These are phyloP conservation scores for Sanderia malayensis DNA, from an alignment of 30 jellyfish, hydroid and myxozoan genomes.

Conservation along the genomic window DNA sequence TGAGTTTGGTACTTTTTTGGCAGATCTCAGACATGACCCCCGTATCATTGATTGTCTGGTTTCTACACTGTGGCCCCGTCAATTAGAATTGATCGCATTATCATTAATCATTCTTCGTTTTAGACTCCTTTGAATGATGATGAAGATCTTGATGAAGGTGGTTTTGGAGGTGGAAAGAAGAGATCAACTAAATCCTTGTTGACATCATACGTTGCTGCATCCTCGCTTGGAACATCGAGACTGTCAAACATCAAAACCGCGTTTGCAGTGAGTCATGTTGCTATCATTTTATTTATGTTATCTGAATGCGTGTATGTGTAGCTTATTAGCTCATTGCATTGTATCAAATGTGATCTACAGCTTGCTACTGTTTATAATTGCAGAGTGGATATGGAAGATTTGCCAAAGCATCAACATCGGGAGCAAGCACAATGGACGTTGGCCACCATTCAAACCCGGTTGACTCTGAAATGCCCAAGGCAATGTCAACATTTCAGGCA, in stretches of 20 bases:
- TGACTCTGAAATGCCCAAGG: constrained; percentile 50
- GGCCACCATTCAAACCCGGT: constrained; percentile 53
- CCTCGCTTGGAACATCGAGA: constrained; percentile 69
- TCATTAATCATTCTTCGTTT: too few relatives aligned
- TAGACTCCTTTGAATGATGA: constrained; percentile 83
- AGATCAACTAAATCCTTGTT: constrained; percentile 71
- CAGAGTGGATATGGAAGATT: constrained; percentile 89
- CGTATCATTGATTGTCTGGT: neutral
- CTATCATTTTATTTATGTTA: neutral
- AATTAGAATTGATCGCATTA: neutral
- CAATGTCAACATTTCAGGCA: constrained; percentile 44
- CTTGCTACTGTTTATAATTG: neutral
- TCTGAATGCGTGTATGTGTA: too few relatives aligned
- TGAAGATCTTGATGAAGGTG: constrained; percentile 67
- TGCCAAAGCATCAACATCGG: constrained; percentile 85
- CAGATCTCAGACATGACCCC: neutral
- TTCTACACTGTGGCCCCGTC: neutral
- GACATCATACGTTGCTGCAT: constrained; percentile 85
- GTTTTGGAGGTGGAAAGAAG: constrained; percentile 58
- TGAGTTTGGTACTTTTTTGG: constrained; percentile 11
- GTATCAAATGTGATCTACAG: too few relatives aligned
- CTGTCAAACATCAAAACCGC: constrained; percentile 83
- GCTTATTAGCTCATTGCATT: too few relatives aligned
- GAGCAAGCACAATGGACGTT: constrained; percentile 82
- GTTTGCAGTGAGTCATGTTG: constrained; percentile 55